A percentile compares a stretch with the other conserved stretches of the same genome.
Conservation (phyloP, 2,113 vertebrate genomes). For the Sigmodon hispidus region DNA sequence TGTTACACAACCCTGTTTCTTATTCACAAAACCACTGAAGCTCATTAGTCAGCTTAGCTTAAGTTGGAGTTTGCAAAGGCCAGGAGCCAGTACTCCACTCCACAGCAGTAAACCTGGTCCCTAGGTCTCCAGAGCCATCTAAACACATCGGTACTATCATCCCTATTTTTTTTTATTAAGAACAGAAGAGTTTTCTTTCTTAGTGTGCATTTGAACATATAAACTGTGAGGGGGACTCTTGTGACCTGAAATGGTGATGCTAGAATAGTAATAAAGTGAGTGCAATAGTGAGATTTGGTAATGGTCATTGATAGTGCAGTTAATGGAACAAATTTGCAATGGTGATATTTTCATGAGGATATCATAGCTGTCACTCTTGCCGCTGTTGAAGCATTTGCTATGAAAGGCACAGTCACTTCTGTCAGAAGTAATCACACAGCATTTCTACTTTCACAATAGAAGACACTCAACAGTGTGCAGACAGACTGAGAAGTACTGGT, state of each 20-base stretch:
- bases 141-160: neutral
- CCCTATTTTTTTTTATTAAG: constrained; percentile 22
- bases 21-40: neutral
- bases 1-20: accelerated
- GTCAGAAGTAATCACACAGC: neutral
- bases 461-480: neutral
- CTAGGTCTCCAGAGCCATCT: neutral
- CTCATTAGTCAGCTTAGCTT: neutral
- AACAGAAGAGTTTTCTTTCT: neutral
- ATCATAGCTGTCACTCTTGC: neutral
- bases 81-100: accelerated
- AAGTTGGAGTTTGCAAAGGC: neutral
- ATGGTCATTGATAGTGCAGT: neutral
- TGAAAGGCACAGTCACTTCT: neutral
- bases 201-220: neutral
- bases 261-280: too few species aligned
- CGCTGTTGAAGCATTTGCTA: neutral
- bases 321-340: neutral
- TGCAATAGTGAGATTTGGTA: neutral
- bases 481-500: neutral
- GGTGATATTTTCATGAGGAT: neutral
- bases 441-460: neutral
- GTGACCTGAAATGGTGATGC: neutral
- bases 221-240: neutral
- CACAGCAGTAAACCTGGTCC: accelerated